phyloP scores from a whole-genome alignment of 2,797 vertebrate genomes.

The Fistularia commersonii region DNA sequence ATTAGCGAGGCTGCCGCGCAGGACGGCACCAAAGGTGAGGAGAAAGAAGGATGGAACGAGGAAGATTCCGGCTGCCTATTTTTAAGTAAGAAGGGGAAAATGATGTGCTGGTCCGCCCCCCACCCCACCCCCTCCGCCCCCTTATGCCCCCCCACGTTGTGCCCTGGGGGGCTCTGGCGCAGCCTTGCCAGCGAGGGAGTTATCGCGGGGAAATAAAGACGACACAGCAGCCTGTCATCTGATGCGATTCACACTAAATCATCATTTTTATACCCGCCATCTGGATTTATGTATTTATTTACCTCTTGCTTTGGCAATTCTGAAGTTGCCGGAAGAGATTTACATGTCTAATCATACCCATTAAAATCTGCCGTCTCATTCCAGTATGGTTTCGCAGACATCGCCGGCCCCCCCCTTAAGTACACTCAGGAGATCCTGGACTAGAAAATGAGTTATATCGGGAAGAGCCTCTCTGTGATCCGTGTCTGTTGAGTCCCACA shows the following conservation, averaged over 20 bases:
- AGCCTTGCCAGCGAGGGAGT: not conserved
- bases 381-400: not conserved
- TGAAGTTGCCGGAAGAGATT: not conserved
- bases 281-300: not conserved
- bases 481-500: slow-evolving; percentile 1
- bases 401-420: not conserved
- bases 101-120: too few species aligned
- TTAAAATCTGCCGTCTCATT: not conserved
- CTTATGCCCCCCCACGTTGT: too few species aligned
- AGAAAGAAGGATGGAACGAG: too few species aligned
- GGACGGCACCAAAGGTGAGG: slow-evolving; percentile 13
- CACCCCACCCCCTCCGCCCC: too few species aligned
- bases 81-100: too few species aligned
- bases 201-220: not conserved
- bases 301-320: not conserved
- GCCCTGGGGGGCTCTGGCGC: not conserved
- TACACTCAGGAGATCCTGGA: not conserved
- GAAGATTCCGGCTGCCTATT: too few species aligned
- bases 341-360: not conserved
- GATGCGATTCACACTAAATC: not conserved
- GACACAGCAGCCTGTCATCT: not conserved
- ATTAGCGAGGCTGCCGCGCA: slow-evolving; percentile 47
- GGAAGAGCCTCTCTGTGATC: not conserved
- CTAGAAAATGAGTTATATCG: not conserved
- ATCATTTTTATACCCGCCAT: not conserved